Conservation (phyloP, 2,113 vertebrate species). For the Alces alces region DNA sequence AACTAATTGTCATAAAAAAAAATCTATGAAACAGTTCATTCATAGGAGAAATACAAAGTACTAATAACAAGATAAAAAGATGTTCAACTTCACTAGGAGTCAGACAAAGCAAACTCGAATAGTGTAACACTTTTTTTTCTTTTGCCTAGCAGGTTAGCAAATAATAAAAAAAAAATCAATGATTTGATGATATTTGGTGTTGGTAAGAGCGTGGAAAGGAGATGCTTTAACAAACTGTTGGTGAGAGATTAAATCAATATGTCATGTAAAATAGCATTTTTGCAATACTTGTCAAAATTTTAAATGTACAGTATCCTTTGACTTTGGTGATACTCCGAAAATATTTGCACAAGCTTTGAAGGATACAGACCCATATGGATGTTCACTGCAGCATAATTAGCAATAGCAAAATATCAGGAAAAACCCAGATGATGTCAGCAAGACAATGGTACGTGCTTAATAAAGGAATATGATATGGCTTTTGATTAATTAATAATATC, state of each 20-base stretch:
- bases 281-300: neutral
- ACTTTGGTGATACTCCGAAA: neutral
- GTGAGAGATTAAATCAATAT: neutral
- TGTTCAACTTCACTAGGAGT: neutral
- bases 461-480: neutral
- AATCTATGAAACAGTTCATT: neutral
- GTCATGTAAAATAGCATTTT: neutral
- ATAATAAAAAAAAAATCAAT: neutral
- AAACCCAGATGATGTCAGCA: neutral
- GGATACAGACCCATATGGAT: neutral
- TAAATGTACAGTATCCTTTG: neutral
- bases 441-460: neutral
- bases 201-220: neutral
- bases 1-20: neutral
- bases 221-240: neutral
- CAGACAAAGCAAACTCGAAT: neutral
- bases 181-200: neutral
- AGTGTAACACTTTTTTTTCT: neutral
- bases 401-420: constrained; percentile 6
- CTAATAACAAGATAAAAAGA: neutral
- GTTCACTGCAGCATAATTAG: neutral
- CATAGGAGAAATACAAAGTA: neutral
- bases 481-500: neutral
- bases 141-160: neutral
- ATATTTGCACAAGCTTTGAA: neutral